Conservation (phyloP, 2,888 invertebrate species). For the Eristalis arbustorum region DNA sequence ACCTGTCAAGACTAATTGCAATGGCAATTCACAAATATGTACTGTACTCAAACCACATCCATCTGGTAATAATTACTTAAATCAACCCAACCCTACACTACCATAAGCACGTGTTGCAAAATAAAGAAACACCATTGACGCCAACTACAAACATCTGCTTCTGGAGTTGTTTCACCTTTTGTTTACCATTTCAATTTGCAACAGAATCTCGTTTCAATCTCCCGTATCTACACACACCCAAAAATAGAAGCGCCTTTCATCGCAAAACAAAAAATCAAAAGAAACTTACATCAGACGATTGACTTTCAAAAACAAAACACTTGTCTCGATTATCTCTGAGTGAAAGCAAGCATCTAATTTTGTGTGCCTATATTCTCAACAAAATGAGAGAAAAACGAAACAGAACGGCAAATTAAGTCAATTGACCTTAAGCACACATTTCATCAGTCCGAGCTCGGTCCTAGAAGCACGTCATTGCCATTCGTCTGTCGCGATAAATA, state of each 20-base stretch:
- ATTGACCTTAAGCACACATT: constrained; percentile 45
- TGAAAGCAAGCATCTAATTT: constrained; percentile 12
- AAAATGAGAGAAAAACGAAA: not conserved
- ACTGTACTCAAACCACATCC: too few relatives aligned
- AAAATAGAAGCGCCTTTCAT: constrained; percentile 27
- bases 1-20: too few relatives aligned
- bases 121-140: not conserved
- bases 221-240: not conserved
- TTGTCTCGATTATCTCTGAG: constrained; percentile 27
- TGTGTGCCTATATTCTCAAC: not conserved
- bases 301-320: not conserved
- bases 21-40: too few relatives aligned
- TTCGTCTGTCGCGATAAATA: not conserved
- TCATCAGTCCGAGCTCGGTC: constrained; percentile 11
- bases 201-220: not conserved
- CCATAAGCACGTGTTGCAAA: not conserved
- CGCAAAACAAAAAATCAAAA: not conserved
- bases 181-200: not conserved
- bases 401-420: constrained; percentile 51
- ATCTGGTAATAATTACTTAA: too few relatives aligned
- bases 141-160: not conserved
- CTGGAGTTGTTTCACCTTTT: not conserved
- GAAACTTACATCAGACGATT: constrained; percentile 37
- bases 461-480: constrained; percentile 15
- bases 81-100: not conserved